Conservation (phyloP, 2,113 vertebrate species). For the Upupa epops region DNA sequence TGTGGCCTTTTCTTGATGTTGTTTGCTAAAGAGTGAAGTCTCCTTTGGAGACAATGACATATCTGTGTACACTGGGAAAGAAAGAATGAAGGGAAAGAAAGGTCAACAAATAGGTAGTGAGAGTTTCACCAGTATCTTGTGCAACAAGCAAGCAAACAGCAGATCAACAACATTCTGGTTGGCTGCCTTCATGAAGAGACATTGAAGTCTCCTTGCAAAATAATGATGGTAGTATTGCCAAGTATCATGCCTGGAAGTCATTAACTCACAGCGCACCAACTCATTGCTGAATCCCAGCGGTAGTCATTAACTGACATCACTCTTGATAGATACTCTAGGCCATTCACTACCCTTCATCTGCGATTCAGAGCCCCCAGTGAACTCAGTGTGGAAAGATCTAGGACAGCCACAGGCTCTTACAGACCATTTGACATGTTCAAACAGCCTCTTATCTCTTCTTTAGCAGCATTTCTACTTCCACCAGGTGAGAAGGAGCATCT, state of each 20-base stretch:
- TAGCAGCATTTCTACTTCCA: neutral
- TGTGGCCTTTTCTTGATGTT: constrained; percentile 12
- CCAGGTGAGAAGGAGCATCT: neutral
- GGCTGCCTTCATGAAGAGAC: neutral
- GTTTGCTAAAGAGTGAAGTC: neutral
- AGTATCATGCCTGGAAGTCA: constrained; percentile 57
- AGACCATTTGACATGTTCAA: neutral
- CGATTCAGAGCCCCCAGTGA: neutral
- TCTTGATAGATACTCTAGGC: neutral
- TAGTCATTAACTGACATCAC: constrained; percentile 47
- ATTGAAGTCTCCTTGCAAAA: constrained; percentile 30
- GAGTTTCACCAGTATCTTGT: constrained; percentile 11
- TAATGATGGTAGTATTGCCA: constrained; percentile 27
- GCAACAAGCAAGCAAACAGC: constrained; percentile 28
- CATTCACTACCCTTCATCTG: neutral
- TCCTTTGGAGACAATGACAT: constrained; percentile 35
- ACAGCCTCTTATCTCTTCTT: neutral
- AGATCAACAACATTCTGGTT: neutral
- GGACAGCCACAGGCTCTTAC: neutral
- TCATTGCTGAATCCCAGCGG: neutral
- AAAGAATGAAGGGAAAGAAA: constrained; percentile 1
- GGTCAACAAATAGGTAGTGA: constrained; percentile 48
- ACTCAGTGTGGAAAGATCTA: neutral
- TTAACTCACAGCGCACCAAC: constrained; percentile 43
- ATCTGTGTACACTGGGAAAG: neutral